phyloP scores from a whole-genome alignment of 1,140 invertebrate species.

The Danaus melanippus region DNA sequence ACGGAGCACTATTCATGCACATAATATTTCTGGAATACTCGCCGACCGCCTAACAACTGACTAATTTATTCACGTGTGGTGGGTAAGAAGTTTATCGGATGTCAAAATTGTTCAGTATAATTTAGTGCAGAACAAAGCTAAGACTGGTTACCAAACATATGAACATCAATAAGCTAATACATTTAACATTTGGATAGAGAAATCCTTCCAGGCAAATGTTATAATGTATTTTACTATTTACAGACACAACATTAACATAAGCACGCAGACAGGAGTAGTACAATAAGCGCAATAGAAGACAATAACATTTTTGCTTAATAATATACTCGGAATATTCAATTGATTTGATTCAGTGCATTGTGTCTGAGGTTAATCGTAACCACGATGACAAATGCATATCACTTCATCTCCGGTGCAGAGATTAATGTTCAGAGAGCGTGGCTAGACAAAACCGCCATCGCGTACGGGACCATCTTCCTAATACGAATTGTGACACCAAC shows the following conservation, averaged over 20 bases:
- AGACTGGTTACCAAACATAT: too few relatives aligned
- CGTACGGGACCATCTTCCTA: constrained; percentile 46
- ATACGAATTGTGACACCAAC: constrained; percentile 45
- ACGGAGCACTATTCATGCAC: constrained; percentile 64
- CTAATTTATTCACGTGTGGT: constrained; percentile 62
- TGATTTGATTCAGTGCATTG: constrained; percentile 56
- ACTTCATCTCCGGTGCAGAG: constrained; percentile 58
- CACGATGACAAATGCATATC: constrained; percentile 67
- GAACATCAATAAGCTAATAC: too few relatives aligned
- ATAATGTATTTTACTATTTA: too few relatives aligned
- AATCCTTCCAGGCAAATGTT: too few relatives aligned
- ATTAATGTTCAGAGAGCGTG: constrained; percentile 57
- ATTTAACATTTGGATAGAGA: too few relatives aligned
- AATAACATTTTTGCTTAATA: constrained; percentile 7
- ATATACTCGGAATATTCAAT: constrained; percentile 38
- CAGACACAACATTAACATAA: too few relatives aligned
- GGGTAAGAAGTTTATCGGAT: constrained; percentile 26
- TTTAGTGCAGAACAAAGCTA: not conserved
- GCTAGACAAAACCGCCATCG: constrained; percentile 60
- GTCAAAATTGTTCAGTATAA: constrained; percentile 5
- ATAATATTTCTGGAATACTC: constrained; percentile 67
- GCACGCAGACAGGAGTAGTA: too few relatives aligned
- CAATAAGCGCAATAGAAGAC: not conserved
- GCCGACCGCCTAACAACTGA: constrained; percentile 63
- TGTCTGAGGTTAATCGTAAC: constrained; percentile 57